Evolutionary conservation across 2,888 invertebrate genomes (phyloP), one percentile per base, ranked within the genome.

Genomic region (Iphiclides podalirius): DNA sequence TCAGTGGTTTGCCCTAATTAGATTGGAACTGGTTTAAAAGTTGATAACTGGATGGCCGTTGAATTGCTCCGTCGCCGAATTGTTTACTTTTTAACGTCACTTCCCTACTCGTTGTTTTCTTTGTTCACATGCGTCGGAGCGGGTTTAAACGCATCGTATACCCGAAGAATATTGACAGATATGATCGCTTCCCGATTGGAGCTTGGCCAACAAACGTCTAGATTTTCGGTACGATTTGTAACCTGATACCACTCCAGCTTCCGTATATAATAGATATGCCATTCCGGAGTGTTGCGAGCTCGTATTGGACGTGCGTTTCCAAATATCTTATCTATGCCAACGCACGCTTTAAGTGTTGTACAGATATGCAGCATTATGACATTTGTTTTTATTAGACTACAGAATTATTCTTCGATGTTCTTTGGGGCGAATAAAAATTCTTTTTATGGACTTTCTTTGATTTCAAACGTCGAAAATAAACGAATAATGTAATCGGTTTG

Each of bases 161-260:
- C 71, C 77, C 78, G 71, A 80, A 74, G 77, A 83, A 81, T 86
- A 87, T 87, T 88, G 87, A 89, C 89, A 87, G 81, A 86, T 87
- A 88, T 87, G 87, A 86, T 87, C 85, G 80, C 80, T 83, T 82
- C 76, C 74, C 76, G 67, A 81, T 86, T 89, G 89, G 89, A 87
- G 67, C 72, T 61, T 59, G 59, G 87, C 89, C 88, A 88, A 83
- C 73, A 72, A 75, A 55, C 72, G 73, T 79, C 79, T 81, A 79
- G 77, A 81, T 84, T 81, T 83, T 84, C 76, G 75, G 72, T 81
- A 70, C 76, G 77, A 87, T 85, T 86, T 85, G 84, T 80, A 79
- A 83, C 76, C 74, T 67, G 74, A 86, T 80, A 77, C 74, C 73
- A 70, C 70, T 72, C 72, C 72, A 72, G 76, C 71, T 82, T 85